Evolutionary conservation across 2,888 invertebrate genomes (phyloP).

Genomic region (Thumatha senex): DNA sequence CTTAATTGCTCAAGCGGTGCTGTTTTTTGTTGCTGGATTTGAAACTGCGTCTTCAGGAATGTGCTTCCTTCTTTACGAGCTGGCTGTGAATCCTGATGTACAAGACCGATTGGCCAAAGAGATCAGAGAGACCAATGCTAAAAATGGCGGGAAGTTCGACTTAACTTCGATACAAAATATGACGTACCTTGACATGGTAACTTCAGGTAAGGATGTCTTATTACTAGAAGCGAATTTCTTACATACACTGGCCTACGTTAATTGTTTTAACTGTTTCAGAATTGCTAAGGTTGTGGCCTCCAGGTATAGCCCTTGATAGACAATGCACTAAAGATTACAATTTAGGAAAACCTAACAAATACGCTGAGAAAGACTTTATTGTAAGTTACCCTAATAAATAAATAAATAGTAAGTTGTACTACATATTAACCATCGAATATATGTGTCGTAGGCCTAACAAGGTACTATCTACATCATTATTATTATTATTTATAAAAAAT

Average conservation of each 20-base stretch:
- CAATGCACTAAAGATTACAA: conserved; percentile 77
- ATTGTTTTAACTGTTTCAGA: conserved; percentile 43
- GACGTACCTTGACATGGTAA: conserved; percentile 73
- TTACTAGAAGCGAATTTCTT: neutral
- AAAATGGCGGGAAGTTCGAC: conserved; percentile 64
- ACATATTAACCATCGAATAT: too few species aligned
- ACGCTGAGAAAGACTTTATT: conserved; percentile 49
- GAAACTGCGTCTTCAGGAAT: conserved; percentile 58
- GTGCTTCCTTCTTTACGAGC: conserved; percentile 48
- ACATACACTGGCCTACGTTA: neutral
- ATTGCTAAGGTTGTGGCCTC: conserved; percentile 55
- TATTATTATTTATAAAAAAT: too few species aligned
- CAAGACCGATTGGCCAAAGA: conserved; percentile 51
- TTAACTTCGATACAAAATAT: conserved; percentile 54
- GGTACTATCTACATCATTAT: too few species aligned
- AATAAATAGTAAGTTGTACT: neutral
- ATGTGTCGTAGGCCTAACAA: too few species aligned
- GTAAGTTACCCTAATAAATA: conserved; percentile 43
- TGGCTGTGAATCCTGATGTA: conserved; percentile 51
- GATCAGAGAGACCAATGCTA: conserved; percentile 43
- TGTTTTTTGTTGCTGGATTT: conserved; percentile 81
- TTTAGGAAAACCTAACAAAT: conserved; percentile 54
- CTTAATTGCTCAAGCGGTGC: conserved; percentile 65
- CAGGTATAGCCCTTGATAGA: conserved; percentile 67
- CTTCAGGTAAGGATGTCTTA: conserved; percentile 45